Evolutionary conservation across 2,113 vertebrate genomes (phyloP).

Genomic region (Alethe diademata): DNA sequence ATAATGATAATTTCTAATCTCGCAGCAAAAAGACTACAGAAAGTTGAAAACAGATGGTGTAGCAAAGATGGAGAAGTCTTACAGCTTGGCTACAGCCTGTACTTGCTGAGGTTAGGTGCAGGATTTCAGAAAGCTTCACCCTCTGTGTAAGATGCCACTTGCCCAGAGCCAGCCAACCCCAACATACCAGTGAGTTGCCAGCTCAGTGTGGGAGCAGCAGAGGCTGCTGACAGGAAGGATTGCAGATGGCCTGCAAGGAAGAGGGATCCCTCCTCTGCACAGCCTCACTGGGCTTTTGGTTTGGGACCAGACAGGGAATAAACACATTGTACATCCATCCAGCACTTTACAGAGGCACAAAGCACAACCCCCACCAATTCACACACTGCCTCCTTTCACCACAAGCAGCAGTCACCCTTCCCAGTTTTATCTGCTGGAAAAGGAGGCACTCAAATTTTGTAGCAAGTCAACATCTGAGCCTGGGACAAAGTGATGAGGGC

Average conservation of each 20-base stretch:
- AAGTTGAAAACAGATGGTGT: constrained; percentile 55
- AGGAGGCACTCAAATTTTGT: not conserved
- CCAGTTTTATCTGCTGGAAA: not conserved
- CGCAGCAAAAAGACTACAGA: constrained; percentile 38
- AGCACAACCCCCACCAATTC: not conserved
- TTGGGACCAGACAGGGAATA: not conserved
- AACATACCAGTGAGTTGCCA: not conserved
- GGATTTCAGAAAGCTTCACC: constrained; percentile 17
- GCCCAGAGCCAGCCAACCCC: not conserved
- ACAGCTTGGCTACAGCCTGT: constrained; percentile 10
- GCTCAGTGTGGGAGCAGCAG: not conserved
- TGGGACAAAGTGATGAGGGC: not conserved
- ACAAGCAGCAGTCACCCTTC: not conserved
- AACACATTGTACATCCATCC: not conserved
- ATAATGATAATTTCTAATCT: constrained; percentile 45
- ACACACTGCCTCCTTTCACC: not conserved
- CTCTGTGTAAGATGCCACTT: not conserved
- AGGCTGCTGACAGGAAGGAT: not conserved
- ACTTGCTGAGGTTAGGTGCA: not conserved
- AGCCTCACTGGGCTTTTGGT: not conserved
- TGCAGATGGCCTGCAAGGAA: not conserved
- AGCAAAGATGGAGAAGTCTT: not conserved
- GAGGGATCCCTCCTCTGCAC: not conserved
- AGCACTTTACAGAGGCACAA: not conserved
- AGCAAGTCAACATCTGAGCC: not conserved